A percentile compares a stretch with the other conserved stretches of the same genome.
phyloP scores from a whole-genome alignment of 2,797 vertebrate species.

The Poecilia wingei region DNA sequence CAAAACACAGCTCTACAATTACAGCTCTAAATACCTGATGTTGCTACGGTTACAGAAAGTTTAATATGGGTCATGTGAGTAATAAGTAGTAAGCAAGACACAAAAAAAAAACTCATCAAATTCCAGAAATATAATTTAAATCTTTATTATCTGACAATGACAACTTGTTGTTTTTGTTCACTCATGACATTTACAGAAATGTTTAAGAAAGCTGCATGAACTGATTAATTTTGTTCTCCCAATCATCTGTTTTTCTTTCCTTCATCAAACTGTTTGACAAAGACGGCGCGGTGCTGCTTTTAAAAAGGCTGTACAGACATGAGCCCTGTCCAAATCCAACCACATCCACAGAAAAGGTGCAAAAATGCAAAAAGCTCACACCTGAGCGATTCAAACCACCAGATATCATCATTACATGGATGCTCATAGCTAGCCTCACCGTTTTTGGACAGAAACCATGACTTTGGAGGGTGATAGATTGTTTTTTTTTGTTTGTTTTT shows the following conservation, averaged over 20 bases:
- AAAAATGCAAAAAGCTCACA: constrained; percentile 23
- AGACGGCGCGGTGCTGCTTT: constrained; percentile 31
- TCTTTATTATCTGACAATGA: constrained; percentile 74
- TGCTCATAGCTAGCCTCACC: constrained; percentile 3
- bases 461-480: constrained; percentile 24
- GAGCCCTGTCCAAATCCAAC: constrained; percentile 60
- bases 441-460: constrained; percentile 59
- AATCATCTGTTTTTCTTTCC: constrained; percentile 45
- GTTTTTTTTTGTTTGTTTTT: background rate
- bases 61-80: background rate
- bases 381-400: constrained; percentile 8
- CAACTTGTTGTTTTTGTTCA: constrained; percentile 63
- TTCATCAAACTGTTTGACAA: constrained; percentile 55
- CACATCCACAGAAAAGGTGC: background rate
- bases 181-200: constrained; percentile 74
- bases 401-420: constrained; percentile 2
- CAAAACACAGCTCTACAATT: constrained; percentile 73
- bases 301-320: constrained; percentile 32
- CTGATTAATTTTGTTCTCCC: constrained; percentile 36
- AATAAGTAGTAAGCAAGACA: background rate
- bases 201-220: constrained; percentile 50
- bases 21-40: background rate
- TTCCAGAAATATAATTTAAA: constrained; percentile 61
- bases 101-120: constrained; percentile 3
- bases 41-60: background rate